Evolutionary conservation across 2,113 vertebrate species (phyloP).

Genomic region (Pteruthius melanotis): DNA sequence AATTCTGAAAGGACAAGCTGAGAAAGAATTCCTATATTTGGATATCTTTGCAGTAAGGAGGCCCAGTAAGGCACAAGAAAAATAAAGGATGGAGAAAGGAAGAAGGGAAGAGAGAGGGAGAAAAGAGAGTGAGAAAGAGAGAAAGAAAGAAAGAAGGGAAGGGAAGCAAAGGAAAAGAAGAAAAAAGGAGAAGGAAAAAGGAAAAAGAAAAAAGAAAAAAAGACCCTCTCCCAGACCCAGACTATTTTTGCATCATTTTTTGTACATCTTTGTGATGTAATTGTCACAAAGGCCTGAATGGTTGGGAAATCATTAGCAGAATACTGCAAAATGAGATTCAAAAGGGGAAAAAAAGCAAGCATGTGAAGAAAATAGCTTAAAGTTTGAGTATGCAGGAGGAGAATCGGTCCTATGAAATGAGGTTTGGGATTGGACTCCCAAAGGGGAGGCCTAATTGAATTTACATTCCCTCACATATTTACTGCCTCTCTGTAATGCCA

Average conservation of each 20-base stretch:
- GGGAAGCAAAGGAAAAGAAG: no score
- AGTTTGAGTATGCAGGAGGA: neutral
- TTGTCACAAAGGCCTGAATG: neutral
- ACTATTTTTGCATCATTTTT: neutral
- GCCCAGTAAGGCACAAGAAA: neutral
- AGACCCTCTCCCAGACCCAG: neutral
- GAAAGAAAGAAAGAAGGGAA: neutral
- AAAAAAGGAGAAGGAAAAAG: neutral
- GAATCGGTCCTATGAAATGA: neutral
- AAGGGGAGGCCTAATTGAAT: neutral
- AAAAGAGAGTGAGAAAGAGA: neutral
- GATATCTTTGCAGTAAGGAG: neutral
- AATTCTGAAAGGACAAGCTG: neutral
- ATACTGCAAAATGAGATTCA: neutral
- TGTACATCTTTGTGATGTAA: neutral
- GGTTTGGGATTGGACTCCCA: neutral
- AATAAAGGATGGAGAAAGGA: neutral
- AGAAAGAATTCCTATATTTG: conserved; percentile 23
- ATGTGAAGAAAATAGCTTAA: neutral
- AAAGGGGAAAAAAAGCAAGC: neutral
- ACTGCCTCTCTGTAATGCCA: neutral
- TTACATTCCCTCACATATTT: neutral
- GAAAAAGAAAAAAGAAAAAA: accelerated
- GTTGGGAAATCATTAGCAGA: neutral
- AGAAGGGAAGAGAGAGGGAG: neutral